A percentile compares a stretch with the other conserved stretches of the same genome.
Conservation (phyloP, 2,888 invertebrate genomes). For the Sesamia inferens region DNA sequence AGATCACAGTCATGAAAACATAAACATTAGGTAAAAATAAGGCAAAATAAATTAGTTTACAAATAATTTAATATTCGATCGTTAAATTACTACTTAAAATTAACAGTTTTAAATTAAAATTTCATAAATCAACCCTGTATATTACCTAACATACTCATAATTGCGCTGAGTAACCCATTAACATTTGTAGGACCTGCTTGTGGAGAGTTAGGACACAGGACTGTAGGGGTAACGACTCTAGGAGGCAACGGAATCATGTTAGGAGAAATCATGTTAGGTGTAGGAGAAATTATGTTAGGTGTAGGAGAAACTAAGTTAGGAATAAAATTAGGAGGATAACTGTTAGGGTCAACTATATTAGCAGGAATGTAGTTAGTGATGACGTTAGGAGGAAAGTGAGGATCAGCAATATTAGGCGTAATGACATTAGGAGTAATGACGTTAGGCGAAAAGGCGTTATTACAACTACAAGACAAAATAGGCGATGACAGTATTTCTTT, state of each 20-base stretch:
- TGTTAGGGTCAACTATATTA: conserved; percentile 45
- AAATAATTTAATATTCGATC: conserved; percentile 36
- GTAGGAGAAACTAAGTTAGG: conserved; percentile 40
- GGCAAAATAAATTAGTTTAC: background rate
- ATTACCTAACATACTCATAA: conserved; percentile 55
- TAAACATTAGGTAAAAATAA: background rate
- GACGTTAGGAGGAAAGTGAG: conserved; percentile 37
- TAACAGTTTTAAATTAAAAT: background rate
- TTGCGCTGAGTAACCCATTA: conserved; percentile 44
- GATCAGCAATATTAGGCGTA: conserved; percentile 24
- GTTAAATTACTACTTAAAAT: background rate
- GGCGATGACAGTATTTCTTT: conserved; percentile 73
- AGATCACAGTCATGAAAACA: no score
- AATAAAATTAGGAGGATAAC: conserved; percentile 37
- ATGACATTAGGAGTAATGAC: conserved; percentile 42
- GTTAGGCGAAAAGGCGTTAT: conserved; percentile 65
- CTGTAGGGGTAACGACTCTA: conserved; percentile 17
- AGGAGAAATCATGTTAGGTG: conserved; percentile 28
- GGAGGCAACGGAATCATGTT: conserved; percentile 24
- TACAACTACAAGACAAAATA: conserved; percentile 68
- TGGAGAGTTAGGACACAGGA: conserved; percentile 29
- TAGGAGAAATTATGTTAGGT: conserved; percentile 30
- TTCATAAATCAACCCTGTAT: conserved; percentile 29
- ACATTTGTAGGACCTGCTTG: conserved; percentile 32
- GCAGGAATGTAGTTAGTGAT: conserved; percentile 46